Evolutionary conservation across 1,140 invertebrate genomes (phyloP), one percentile per base, ranked within the genome.

Genomic region (Drosophila mojavensis): DNA sequence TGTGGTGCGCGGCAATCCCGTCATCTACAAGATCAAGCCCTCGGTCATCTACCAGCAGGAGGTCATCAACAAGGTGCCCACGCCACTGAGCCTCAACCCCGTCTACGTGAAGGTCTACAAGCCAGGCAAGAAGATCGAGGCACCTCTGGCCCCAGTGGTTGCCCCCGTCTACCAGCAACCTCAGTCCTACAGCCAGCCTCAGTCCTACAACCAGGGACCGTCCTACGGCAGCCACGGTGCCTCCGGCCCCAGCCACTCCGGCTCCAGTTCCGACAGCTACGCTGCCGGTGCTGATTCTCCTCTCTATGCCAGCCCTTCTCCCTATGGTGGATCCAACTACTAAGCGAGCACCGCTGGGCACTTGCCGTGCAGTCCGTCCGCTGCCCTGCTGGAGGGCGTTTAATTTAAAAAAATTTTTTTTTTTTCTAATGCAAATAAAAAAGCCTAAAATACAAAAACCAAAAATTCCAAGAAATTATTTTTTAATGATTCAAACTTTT

Each of bases 21-120:
- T 91, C 41, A 91, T 91, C 73, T 91, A 91, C 71, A 91, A 91
- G 75, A 78, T 91, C 59, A 91, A 90, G 78, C 90, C 90, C 0
- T 90, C 86, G 45, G 83, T 91, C 39, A 91, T 91, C 78, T 91
- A 90, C 50, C 90, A 91, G 65, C 90, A 91, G 79, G 90, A 91
- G 82, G 86, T 91, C 39, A 91, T 91, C 81, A 91, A 91, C 71
- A 91, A 91, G 73, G 86, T 91, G 68, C 90, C 90, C 64, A 91
- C 90, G 9, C 90, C 90, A 3, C 72, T 91, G 17, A 91, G 90
- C 60, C 85, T 91, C 24, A 91, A 91, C 20, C 90, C 90, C 15
- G 90, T 91, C 60, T 91, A 91, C 73, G 90, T 91, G 4, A 91
- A 91, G 74, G 90, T 91, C 26, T 91, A 91, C 83, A 91, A 91